Evolutionary conservation across 2,113 vertebrate genomes (phyloP).

Genomic region (Myotis davidii): DNA sequence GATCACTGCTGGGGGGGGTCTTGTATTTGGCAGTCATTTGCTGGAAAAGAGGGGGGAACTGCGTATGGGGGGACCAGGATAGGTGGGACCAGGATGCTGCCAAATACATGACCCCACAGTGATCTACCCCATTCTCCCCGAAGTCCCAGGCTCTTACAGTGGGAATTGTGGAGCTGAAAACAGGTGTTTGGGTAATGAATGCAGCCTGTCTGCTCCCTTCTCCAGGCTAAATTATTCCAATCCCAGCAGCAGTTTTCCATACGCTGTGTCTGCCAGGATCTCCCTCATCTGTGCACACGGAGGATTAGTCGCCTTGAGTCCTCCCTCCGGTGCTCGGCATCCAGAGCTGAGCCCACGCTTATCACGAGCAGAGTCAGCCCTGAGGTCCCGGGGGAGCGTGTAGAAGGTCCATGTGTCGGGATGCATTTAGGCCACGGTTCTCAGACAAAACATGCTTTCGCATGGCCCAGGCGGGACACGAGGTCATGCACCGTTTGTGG

Average conservation of each 20-base stretch:
- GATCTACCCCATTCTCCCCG: neutral
- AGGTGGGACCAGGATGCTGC: neutral
- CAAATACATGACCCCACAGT: neutral
- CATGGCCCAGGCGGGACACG: neutral
- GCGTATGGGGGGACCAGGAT: neutral
- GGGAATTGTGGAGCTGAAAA: neutral
- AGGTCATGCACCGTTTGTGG: neutral
- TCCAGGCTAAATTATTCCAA: neutral
- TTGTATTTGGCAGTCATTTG: neutral
- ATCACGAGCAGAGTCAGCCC: neutral
- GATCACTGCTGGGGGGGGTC: neutral
- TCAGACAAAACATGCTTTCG: neutral
- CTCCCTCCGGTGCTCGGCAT: neutral
- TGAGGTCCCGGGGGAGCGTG: neutral
- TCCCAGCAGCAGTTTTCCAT: neutral
- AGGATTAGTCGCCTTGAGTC: neutral
- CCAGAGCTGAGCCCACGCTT: no score
- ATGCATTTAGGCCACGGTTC: neutral
- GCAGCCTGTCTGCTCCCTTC: conserved; percentile 9
- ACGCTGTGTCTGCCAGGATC: neutral
- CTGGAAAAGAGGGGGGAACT: neutral
- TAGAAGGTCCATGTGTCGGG: neutral
- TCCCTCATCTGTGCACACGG: neutral
- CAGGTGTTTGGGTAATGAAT: neutral
- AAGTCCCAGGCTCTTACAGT: neutral